Base-by-base conservation (phyloP, 1,140 invertebrate genomes). In the Panulirus ornatus region DNA sequence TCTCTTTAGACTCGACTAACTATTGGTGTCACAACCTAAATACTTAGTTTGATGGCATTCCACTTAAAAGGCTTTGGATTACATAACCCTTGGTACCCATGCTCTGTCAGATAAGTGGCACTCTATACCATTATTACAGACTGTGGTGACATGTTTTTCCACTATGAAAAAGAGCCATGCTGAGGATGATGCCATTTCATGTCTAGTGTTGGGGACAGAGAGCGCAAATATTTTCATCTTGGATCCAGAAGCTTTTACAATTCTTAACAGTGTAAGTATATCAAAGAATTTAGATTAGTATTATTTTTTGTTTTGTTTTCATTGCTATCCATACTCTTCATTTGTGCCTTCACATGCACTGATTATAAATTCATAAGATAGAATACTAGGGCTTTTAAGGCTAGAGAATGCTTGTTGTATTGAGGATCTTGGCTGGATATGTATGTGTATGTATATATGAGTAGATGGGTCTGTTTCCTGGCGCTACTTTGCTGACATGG, bases 201-300 rank as follows among this genome's bases (percentile, higher is more conserved):
- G 97, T 94, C 94, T 99, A 16, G 95, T 99, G 1, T 93, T 99
- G 19, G 98, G 96, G 0, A 98, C 97, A 0, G 98, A 99, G 94
- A 96, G 95, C 93, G 96, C 96, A 88, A 96, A 97, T 92, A 94
- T 99, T 73, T 96, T 97, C 91, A 94, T 99, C 22, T 93, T 99
- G 47, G 98, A 99, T 94, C 96, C 97, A 1, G 96, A 97, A 93
- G 97, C 96, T 3, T 98, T 97, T 93, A 96, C 96, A 44, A 95
- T 97, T 27, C 93, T 96, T 5, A 94, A 95, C 38, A 94, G 94
- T 51, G 95, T 95, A 93, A 93, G 93, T 93, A 73, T 75, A 27
- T 38, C 40, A 38, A 40, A 40, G 16, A 75, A 19, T 75, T n/a
- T 36, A 6, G 0, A n/a, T n/a, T n/a, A 70, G 5, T 8, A 27